Evolutionary conservation across 1,140 invertebrate species (phyloP), one percentile per base, ranked within the genome.

Genomic region (Drosophila pandora): DNA sequence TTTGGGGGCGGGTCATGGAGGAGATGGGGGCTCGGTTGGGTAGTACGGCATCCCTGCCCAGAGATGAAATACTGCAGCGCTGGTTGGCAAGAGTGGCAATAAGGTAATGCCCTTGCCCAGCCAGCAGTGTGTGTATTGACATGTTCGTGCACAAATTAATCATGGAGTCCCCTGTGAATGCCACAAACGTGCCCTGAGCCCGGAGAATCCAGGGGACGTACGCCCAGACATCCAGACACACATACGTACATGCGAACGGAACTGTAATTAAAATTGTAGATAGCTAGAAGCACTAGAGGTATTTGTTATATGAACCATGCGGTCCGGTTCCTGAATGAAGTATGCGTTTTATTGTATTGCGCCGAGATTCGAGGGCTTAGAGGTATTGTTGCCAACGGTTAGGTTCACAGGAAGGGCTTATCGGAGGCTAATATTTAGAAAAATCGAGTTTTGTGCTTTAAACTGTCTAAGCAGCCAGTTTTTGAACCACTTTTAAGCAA

Each of bases 261-360:
- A 64, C 4, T 32, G 63, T 63, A 64, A 67, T 67, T 67, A 61
- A 62, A 67, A 23, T 63, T 62, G 45, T 28, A 50, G 58, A 41
- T 30, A 23, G 37, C 54, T 47, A 2, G 41, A n/a, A 34, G 28
- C 2, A 23, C 22, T 32, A 43, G 4, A 34, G 45, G 32, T 49
- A 63, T 65, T 62, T 23, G 32, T 39, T 41, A 52, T 22, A 47
- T 12, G 28, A 45, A 23, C 57, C 1, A 3, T 21, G 21, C 56
- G 22, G 23, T 39, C 1, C 9, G 37, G n/a, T 56, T 28, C 23
- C 28, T 7, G 9, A 48, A 13, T 23, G 28, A 59, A 50, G 43
- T 50, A 9, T 5, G 4, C 45, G 21, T 50, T 43, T 43, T 43
- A 43, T 43, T 43, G 41, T 17, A 21, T 43, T 43, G 13, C 41